Evolutionary conservation across 2,113 vertebrate genomes (phyloP), one percentile per base, ranked within the genome.

Genomic region (Hepsetus odoe): DNA sequence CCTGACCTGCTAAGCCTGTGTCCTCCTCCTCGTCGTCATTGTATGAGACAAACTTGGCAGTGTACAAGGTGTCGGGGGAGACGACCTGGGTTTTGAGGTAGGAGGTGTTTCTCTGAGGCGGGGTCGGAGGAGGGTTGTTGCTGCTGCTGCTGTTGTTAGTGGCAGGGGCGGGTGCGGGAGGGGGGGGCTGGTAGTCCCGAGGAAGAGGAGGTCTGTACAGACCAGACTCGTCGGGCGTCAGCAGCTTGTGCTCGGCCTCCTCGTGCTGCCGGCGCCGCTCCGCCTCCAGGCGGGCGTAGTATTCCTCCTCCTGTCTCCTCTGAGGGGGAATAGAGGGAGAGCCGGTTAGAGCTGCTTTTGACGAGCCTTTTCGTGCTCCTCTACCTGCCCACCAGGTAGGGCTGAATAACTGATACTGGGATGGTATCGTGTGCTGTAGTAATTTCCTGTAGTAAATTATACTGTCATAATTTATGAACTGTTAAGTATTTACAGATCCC

Each of bases 251-350:
- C 46, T 97, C 96, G 1, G 95, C 97, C 88, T 98, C 97, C 14
- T 98, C 96, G 6, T 98, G 97, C 89, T 98, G 96, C 90, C 96
- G 92, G 87, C 97, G 98, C 88, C 98, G 92, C 91, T 95, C 97
- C 0, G 95, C 96, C 92, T 98, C 98, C 93, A 99, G 90, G 79
- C 97, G 97, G 84, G 90, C 93, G 94, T 99, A 99, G 91, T 99
- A 99, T 78, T 96, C 98, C 83, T 98, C 95, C 87, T 99, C 98
- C 92, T 99, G 98, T 85, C 97, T 97, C 95, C 97, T 96, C 98
- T 99, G 89, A 90, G 89, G 76, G 86, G 83, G 59, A 68, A 75
- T 65, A 86, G 86, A 85, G 89, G 90, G 92, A 89, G 88, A 92
- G 77, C 88, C 86, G 46, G 91, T 93, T 93, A 93, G 92, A 89